These are phyloP conservation scores for Vulpes lagopus DNA, from an alignment of 2,113 vertebrate species.

Conservation along the genomic window DNA sequence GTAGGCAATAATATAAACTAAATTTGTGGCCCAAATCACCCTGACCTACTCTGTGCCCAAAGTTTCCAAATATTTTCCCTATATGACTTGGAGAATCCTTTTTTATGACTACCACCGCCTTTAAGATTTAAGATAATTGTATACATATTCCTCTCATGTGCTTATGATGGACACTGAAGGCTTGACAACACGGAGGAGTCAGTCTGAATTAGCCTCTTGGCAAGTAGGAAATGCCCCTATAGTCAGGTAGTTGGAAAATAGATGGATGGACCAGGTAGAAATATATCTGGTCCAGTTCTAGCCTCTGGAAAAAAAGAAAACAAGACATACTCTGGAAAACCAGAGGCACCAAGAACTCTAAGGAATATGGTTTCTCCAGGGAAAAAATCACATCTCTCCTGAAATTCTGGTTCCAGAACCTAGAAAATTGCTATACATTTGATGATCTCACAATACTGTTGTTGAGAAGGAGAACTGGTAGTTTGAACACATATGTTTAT, in stretches of 20 bases:
- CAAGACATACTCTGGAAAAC: background rate
- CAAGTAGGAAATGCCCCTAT: background rate
- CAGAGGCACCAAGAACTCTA: background rate
- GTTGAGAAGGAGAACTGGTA: background rate
- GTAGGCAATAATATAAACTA: background rate
- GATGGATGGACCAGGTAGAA: background rate
- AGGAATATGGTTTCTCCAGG: background rate
- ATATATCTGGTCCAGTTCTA: background rate
- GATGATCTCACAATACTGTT: background rate
- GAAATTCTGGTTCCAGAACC: constrained; percentile 8
- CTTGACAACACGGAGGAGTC: background rate
- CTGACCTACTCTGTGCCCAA: background rate
- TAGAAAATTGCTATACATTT: background rate
- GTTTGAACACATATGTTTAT: constrained; percentile 17
- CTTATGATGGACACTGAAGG: background rate
- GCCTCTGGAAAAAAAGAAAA: constrained; percentile 23
- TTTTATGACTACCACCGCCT: background rate
- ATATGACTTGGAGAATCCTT: background rate
- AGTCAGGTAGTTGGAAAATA: constrained; percentile 26
- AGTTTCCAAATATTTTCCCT: constrained; percentile 4
- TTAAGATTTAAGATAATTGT: background rate
- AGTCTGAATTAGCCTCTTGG: background rate
- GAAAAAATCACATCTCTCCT: background rate
- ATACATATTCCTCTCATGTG: background rate
- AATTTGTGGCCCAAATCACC: background rate